These are phyloP conservation scores for Parnassius apollo DNA, from an alignment of 2,888 invertebrate genomes.

Conservation along the genomic window DNA sequence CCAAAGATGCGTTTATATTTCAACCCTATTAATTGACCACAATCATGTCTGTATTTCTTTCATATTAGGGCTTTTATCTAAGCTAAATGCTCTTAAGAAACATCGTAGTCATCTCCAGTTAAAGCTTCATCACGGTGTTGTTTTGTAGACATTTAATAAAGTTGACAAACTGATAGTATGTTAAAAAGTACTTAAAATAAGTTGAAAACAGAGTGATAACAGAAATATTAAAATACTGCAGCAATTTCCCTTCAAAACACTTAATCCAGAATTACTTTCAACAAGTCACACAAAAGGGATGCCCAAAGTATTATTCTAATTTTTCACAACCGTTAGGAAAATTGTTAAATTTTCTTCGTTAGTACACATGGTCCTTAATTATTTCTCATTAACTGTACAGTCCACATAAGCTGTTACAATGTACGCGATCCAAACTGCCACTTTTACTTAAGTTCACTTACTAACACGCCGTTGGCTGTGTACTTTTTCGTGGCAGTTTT, in stretches of 20 bases:
- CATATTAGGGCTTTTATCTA: background rate
- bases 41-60: background rate
- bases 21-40: background rate
- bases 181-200: background rate
- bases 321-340: background rate
- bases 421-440: slow-evolving; percentile 8
- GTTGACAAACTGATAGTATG: too few species aligned
- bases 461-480: slow-evolving; percentile 11
- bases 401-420: slow-evolving; percentile 9
- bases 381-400: slow-evolving; percentile 15
- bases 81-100: too few species aligned
- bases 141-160: too few species aligned
- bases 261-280: background rate
- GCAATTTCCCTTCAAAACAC: background rate
- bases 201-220: background rate
- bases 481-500: slow-evolving; percentile 3
- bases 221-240: background rate
- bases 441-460: slow-evolving; percentile 12
- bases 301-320: background rate
- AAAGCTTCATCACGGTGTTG: too few species aligned
- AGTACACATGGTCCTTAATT: background rate
- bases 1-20: background rate
- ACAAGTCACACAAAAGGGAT: background rate
- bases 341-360: background rate
- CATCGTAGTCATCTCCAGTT: too few species aligned